phyloP scores from a whole-genome alignment of 2,113 vertebrate species.

The Microcebus murinus region DNA sequence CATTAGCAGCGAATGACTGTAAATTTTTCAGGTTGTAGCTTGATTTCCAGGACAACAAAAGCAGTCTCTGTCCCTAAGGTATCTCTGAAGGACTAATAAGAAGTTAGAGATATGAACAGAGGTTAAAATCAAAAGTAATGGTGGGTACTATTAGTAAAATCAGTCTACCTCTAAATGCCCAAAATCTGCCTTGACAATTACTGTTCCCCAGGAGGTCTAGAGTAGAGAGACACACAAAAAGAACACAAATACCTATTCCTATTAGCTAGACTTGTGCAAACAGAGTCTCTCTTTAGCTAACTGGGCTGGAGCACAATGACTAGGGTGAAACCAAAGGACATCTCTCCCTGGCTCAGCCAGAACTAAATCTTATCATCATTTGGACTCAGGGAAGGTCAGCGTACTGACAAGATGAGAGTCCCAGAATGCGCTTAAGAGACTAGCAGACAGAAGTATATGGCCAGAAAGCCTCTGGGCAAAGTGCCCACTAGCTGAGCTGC shows the following conservation, averaged over 20 bases:
- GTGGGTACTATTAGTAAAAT: not conserved
- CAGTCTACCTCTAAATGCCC: not conserved
- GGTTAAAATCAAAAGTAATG: not conserved
- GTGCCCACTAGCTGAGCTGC: not conserved
- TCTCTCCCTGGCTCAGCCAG: not conserved
- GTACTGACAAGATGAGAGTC: not conserved
- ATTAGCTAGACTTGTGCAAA: not conserved
- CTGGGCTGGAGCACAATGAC: not conserved
- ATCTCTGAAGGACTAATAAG: not conserved
- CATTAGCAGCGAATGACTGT: not conserved
- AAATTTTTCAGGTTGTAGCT: not conserved
- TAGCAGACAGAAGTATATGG: not conserved
- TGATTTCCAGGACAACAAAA: constrained; percentile 31
- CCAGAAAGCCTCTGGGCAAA: not conserved
- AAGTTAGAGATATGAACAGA: not conserved
- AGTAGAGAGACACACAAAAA: not conserved
- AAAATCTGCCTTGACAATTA: constrained; percentile 26
- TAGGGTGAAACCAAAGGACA: not conserved
- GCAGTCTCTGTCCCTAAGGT: not conserved
- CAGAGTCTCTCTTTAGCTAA: not conserved
- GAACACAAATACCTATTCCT: not conserved
- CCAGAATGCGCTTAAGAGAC: not conserved
- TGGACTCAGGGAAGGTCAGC: not conserved
- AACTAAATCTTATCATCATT: not conserved
- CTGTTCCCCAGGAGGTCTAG: not conserved